Conservation (phyloP, 2,113 vertebrate genomes). For the Channa argus region DNA sequence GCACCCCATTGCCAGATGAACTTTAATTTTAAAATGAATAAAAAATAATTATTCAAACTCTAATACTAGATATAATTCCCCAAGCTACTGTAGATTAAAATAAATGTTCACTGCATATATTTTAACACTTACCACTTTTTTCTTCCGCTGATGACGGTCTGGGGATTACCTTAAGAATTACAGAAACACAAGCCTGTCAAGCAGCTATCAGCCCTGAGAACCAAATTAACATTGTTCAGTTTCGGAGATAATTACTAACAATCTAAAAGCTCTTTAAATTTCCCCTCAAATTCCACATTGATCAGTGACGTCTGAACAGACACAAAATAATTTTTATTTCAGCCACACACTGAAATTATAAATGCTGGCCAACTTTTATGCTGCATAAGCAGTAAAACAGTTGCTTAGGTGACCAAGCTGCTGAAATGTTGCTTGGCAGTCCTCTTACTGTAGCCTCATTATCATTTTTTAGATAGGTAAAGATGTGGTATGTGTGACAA, state of each 20-base stretch:
- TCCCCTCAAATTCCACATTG: too few relatives aligned
- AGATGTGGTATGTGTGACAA: constrained; percentile 33
- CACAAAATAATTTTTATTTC: neutral
- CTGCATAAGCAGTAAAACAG: constrained; percentile 19
- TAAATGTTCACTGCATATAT: too few relatives aligned
- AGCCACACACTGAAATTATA: neutral
- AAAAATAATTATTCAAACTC: too few relatives aligned
- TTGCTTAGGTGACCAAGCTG: constrained; percentile 8
- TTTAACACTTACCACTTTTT: neutral
- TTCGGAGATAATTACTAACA: constrained; percentile 1
- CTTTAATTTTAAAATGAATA: too few relatives aligned
- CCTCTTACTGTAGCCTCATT: neutral
- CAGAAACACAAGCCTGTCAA: constrained; percentile 35
- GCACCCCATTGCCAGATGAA: too few relatives aligned
- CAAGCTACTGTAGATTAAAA: too few relatives aligned
- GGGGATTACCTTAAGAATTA: constrained; percentile 50
- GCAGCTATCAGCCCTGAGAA: constrained; percentile 20
- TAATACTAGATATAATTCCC: too few relatives aligned
- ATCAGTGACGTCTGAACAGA: too few relatives aligned
- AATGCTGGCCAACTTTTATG: neutral
- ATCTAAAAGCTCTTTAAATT: neutral
- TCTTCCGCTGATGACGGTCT: constrained; percentile 4
- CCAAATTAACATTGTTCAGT: neutral
- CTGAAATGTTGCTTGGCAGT: constrained; percentile 9
- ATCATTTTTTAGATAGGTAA: constrained; percentile 8